Evolutionary conservation across 2,113 vertebrate genomes (phyloP), one percentile per base, ranked within the genome.

Genomic region (Pseudorasbora parva): DNA sequence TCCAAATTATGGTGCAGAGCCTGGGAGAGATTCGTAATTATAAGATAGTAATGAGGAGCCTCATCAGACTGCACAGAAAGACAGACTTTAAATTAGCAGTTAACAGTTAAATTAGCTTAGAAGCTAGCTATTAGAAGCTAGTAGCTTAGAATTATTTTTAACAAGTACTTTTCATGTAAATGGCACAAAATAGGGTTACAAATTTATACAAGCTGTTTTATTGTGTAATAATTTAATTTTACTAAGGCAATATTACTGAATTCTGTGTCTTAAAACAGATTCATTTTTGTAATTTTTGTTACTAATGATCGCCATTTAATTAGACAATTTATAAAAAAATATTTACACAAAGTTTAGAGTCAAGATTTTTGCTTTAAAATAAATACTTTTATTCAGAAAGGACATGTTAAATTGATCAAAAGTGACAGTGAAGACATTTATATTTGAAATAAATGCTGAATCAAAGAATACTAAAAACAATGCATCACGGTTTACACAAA

Each of bases 21-120:
- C 76, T 43, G 15, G 76, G 56, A 43, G 37, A 78, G 30, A 60
- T 43, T 60, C 76, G 45, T 45, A 78, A 78, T 78, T 78, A 78
- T 25, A 66, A 66, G 59, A 45, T 4, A 49, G 77, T 49, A 79
- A n/a, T 66, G 59, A 80, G 60, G 9, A 78, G 54, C 11, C 4
- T 27, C 21, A 15, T 49, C 11, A 51, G 72, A 51, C 9, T 68
- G 64, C 47, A 75, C 17, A 27, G 45, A 75, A 3, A 78, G 23
- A 78, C 57, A 33, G 30, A 30, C 30, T 33, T 33, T 33, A 33
- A 4, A 33, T 33, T 3, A 33, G 33, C 5, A 37, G 33, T 15
- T 8, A 23, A 64, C 59, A 49, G 43, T 51, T 66, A 17, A 66
- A 79, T 79, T 14, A 33, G 59, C 23, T 54, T 54, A 33, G 27